A percentile compares a stretch with the other conserved stretches of the same genome.
Evolutionary conservation across 1,140 invertebrate genomes (phyloP).

Genomic region (Ips typographus): DNA sequence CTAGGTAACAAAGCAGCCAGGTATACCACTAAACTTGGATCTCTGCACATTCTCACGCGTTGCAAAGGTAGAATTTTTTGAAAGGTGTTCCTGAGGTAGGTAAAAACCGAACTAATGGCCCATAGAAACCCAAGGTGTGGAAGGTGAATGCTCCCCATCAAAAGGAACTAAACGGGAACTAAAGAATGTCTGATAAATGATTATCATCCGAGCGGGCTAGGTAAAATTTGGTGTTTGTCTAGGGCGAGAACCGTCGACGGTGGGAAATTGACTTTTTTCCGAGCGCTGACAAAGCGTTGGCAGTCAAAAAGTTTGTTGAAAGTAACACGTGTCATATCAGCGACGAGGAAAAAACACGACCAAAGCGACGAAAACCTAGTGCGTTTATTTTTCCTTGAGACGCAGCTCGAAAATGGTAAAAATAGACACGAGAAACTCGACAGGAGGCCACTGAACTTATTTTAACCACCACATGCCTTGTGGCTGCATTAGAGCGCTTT

Average conservation of each 20-base stretch:
- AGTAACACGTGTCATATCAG: constrained; percentile 16
- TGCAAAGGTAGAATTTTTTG: constrained; percentile 16
- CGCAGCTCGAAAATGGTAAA: constrained; percentile 32
- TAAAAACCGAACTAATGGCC: constrained; percentile 27
- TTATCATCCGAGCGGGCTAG: constrained; percentile 22
- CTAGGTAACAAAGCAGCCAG: too few relatives aligned
- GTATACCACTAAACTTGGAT: background rate
- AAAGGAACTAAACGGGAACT: constrained; percentile 20
- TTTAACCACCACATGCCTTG: constrained; percentile 37
- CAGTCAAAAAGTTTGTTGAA: constrained; percentile 7
- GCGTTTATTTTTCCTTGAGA: constrained; percentile 32
- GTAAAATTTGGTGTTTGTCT: constrained; percentile 19
- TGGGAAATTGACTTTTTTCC: background rate
- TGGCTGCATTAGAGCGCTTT: constrained; percentile 35
- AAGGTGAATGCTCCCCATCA: constrained; percentile 25
- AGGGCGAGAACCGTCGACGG: constrained; percentile 6
- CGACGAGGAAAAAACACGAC: constrained; percentile 24
- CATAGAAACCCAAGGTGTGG: constrained; percentile 29
- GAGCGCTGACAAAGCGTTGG: background rate
- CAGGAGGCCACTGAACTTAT: constrained; percentile 38
- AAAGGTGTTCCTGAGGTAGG: constrained; percentile 28
- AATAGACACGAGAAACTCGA: constrained; percentile 32
- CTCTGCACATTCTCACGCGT: constrained; percentile 24
- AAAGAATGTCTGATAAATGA: constrained; percentile 33
- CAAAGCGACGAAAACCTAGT: constrained; percentile 26